These are phyloP conservation scores for Chrysopa pallens DNA, from an alignment of 1,140 invertebrate species.

Conservation along the genomic window DNA sequence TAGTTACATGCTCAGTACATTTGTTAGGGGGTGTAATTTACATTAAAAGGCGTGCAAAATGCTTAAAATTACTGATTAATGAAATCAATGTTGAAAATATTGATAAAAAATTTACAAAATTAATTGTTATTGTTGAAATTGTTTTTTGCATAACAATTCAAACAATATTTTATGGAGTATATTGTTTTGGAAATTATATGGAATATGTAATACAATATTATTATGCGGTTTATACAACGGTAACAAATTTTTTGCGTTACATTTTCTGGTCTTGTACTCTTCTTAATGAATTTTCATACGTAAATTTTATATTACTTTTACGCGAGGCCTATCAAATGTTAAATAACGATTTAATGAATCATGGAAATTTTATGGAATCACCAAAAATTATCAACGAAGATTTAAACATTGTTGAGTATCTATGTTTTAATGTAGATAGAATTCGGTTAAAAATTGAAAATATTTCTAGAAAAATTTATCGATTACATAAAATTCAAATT, in stretches of 20 bases:
- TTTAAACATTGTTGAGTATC: neutral
- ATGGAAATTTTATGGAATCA: no score
- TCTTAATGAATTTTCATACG: neutral
- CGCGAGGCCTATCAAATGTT: neutral
- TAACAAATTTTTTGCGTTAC: neutral
- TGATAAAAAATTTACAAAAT: no score
- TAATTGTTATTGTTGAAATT: no score
- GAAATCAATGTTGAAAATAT: no score
- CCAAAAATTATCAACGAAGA: no score
- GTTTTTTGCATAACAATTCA: no score
- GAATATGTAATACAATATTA: neutral
- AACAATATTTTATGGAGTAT: no score
- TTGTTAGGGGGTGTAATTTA: no score
- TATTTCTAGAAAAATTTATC: neutral
- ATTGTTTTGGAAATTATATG: neutral
- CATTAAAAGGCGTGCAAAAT: no score
- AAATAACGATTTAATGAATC: neutral
- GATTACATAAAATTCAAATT: neutral
- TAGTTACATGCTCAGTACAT: no score
- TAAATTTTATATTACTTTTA: neutral
- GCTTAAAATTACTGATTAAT: no score
- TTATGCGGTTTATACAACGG: neutral
- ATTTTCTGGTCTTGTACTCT: neutral
- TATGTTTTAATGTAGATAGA: neutral
- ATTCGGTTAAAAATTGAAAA: neutral